Conservation (phyloP, 1,140 invertebrate species). For the Polyergus mexicanus region DNA sequence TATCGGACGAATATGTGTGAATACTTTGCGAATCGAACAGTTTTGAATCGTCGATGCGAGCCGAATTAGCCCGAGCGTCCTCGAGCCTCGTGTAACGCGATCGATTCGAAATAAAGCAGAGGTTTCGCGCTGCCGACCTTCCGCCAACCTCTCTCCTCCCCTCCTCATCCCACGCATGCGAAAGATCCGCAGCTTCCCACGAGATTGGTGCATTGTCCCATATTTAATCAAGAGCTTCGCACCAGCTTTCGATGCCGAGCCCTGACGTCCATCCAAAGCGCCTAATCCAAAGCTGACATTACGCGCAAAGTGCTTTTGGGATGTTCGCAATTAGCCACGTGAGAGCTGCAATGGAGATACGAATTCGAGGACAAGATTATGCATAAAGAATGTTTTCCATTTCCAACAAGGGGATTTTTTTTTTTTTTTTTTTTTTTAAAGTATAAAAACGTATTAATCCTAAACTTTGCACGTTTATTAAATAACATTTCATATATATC, state of each 20-base stretch:
- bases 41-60: slow-evolving; percentile 71
- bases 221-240: slow-evolving; percentile 59
- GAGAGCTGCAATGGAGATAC: background rate
- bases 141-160: background rate
- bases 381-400: slow-evolving; percentile 7
- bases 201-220: slow-evolving; percentile 51
- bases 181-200: slow-evolving; percentile 48
- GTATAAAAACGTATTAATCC: too few relatives aligned
- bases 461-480: too few relatives aligned
- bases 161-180: background rate
- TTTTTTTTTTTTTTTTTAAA: too few relatives aligned
- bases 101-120: slow-evolving; percentile 68
- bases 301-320: slow-evolving; percentile 36
- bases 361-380: slow-evolving; percentile 34
- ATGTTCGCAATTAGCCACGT: slow-evolving; percentile 40
- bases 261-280: slow-evolving; percentile 13
- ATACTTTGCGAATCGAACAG: slow-evolving; percentile 71
- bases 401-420: background rate
- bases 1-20: slow-evolving; percentile 20
- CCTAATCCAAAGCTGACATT: slow-evolving; percentile 56
- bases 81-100: slow-evolving; percentile 56
- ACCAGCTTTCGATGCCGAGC: slow-evolving; percentile 15
- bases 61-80: slow-evolving; percentile 72
- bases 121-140: slow-evolving; percentile 24
- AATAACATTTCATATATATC: too few relatives aligned